These are phyloP conservation scores for Pharmacophagus antenor DNA, from an alignment of 2,888 invertebrate genomes.

Conservation along the genomic window DNA sequence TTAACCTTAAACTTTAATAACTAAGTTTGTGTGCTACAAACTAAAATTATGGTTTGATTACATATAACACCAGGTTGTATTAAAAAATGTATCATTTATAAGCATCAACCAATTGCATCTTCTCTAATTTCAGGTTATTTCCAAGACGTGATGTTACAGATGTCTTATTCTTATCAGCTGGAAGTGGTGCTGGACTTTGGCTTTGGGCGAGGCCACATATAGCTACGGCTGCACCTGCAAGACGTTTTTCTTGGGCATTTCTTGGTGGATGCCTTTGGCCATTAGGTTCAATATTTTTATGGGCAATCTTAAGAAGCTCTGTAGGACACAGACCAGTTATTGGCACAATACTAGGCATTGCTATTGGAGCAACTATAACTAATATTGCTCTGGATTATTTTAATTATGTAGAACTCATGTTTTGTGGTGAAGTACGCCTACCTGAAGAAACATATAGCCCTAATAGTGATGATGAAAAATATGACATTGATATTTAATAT, in stretches of 20 bases:
- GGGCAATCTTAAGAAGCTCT: conserved; percentile 91
- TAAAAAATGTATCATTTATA: no score
- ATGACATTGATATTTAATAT: conserved; percentile 66
- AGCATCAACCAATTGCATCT: background rate
- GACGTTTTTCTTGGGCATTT: conserved; percentile 86
- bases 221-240: conserved; percentile 81
- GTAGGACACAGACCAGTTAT: conserved; percentile 85
- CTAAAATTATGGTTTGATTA: no score
- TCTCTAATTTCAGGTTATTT: conserved; percentile 83
- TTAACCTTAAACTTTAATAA: no score
- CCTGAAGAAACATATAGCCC: conserved; percentile 71
- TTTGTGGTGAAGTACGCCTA: conserved; percentile 75
- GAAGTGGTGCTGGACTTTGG: conserved; percentile 91
- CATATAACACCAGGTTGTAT: no score
- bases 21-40: no score
- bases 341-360: conserved; percentile 85
- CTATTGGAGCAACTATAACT: conserved; percentile 84
- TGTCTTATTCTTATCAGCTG: conserved; percentile 88
- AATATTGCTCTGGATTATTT: conserved; percentile 84
- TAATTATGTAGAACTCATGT: conserved; percentile 82
- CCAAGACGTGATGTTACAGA: conserved; percentile 90
- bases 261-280: conserved; percentile 91
- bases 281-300: conserved; percentile 92
- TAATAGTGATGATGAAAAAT: conserved; percentile 78
- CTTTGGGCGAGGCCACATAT: conserved; percentile 90